Conservation (phyloP, 2,888 invertebrate genomes). For the Eubasilissa splendida region DNA sequence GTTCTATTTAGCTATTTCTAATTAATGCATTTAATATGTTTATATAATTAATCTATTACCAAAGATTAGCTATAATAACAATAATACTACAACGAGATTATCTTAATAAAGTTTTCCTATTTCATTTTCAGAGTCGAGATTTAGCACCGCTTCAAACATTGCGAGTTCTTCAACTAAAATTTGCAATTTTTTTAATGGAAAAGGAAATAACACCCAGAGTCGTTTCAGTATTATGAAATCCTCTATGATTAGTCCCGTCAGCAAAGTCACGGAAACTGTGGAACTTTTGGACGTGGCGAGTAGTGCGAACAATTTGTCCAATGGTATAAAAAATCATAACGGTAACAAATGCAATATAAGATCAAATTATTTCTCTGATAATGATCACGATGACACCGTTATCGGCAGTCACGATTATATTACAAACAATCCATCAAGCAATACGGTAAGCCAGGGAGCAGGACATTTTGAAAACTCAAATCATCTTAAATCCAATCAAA, state of each 20-base stretch:
- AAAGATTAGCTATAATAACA: too few relatives aligned
- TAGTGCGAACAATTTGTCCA: background rate
- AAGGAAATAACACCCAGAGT: background rate
- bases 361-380: slow-evolving; percentile 25
- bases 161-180: slow-evolving; percentile 3
- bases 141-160: background rate
- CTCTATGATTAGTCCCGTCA: slow-evolving; percentile 1
- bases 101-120: background rate
- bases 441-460: background rate
- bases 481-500: background rate
- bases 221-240: background rate
- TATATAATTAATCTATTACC: too few relatives aligned
- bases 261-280: background rate
- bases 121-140: slow-evolving; percentile 16
- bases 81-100: too few relatives aligned
- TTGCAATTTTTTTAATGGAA: background rate
- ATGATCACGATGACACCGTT: slow-evolving; percentile 21
- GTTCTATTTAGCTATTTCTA: too few relatives aligned
- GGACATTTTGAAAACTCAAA: background rate
- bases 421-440: background rate
- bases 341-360: background rate
- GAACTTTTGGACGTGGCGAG: background rate
- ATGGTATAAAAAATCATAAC: background rate
- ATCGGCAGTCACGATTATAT: background rate
- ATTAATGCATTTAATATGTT: too few relatives aligned